Evolutionary conservation across 2,797 vertebrate genomes (phyloP).

Genomic region (Dermochelys coriacea): DNA sequence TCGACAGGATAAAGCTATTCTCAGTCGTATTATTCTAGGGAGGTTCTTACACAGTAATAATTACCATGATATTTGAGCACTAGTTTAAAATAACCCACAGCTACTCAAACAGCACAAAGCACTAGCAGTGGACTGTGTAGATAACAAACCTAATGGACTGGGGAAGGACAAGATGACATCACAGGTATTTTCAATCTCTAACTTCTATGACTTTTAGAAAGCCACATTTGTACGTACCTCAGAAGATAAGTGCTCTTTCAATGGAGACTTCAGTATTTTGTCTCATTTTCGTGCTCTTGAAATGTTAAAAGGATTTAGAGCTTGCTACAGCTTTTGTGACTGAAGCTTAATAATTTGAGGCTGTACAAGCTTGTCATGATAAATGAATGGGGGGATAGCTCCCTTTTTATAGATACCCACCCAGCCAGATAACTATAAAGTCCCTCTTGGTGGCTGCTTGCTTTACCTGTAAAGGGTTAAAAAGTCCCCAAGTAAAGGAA

Average conservation of each 20-base stretch:
- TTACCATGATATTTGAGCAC: rapidly evolving
- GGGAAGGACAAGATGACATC: neutral
- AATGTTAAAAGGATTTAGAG: neutral
- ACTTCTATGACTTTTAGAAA: neutral
- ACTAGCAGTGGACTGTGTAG: neutral
- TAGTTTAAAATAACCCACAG: neutral
- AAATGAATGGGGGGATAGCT: too few relatives aligned
- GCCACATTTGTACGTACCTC: neutral
- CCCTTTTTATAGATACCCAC: too few relatives aligned
- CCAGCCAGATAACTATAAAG: too few relatives aligned
- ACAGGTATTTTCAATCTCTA: neutral
- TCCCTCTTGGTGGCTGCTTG: too few relatives aligned
- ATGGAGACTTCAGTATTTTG: neutral
- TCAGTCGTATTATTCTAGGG: neutral
- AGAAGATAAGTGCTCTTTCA: neutral
- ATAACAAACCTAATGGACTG: neutral
- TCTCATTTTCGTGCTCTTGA: neutral
- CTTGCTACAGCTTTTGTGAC: neutral
- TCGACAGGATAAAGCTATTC: neutral
- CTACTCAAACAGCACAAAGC: neutral
- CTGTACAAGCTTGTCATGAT: too few relatives aligned
- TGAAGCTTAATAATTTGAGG: neutral
- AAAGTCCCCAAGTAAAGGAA: too few relatives aligned
- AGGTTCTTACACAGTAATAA: neutral
- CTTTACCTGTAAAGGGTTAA: too few relatives aligned